Evolutionary conservation across 2,797 vertebrate genomes (phyloP), one percentile per base, ranked within the genome.

Genomic region (Myotis planiceps): DNA sequence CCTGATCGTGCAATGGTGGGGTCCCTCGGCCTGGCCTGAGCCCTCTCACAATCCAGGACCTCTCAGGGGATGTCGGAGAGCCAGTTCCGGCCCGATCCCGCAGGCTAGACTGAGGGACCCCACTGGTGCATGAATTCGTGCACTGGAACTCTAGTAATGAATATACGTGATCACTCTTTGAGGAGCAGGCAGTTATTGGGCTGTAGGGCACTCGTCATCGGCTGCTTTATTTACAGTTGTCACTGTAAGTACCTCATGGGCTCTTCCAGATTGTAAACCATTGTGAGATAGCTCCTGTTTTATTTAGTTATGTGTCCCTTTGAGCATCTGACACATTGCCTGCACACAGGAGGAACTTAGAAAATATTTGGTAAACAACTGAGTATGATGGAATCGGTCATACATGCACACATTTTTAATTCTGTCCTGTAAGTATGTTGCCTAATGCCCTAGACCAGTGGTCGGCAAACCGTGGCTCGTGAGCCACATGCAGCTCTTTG

Each of bases 131-230:
- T 2, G 2, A 10, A 10, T 42, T 42, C 42, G 42, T 42, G 42
- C 42, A 42, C 42, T 42, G 0, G 42, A 2, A 42, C 42, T 42
- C 42, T 42, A 42, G 42, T 21, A 72, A 37, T 39, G n/a, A 65
- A 27, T 25, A 29, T 0, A 8, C 5, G 9, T 6, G 25, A 60
- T 29, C 13, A 37, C 12, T 18, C 14, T 71, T 58, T 23, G 80
- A 29, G 58, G 32, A 88, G 6, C 25, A 12, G 6, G n/a, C 51
- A 25, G 10, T 42, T 18, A 37, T 2, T 14, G 0, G 1, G 19
- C 16, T 4, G 58, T 5, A 53, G 16, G 51, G 13, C 19, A 80
- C 34, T 23, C 9, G 9, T 25, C 16, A 1, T 16, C 37, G 63
- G n/a, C 47, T 42, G 39, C 1, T 45, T 37, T 21, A 12, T 37